phyloP scores from a whole-genome alignment of 2,888 invertebrate species.

The Campaea margaritaria region DNA sequence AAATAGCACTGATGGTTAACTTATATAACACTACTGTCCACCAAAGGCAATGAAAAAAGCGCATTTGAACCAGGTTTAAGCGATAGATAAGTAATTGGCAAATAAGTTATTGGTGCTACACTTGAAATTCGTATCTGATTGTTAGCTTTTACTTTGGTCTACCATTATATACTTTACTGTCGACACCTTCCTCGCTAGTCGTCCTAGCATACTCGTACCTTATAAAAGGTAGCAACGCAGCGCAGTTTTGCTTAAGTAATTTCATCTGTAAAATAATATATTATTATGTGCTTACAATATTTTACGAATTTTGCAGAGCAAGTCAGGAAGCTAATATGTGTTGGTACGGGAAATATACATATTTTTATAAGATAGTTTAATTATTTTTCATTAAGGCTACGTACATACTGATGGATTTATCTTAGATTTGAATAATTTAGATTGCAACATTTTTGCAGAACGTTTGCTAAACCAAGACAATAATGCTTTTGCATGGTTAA shows the following conservation, averaged over 20 bases:
- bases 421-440: neutral
- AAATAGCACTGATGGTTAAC: no score
- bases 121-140: neutral
- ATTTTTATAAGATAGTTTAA: constrained; percentile 30
- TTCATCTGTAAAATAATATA: constrained; percentile 30
- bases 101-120: no score
- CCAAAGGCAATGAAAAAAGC: no score
- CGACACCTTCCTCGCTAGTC: no score
- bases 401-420: neutral
- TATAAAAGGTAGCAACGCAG: neutral
- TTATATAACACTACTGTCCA: no score
- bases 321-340: constrained; percentile 82
- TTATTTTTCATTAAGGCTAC: constrained; percentile 18
- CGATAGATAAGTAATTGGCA: no score
- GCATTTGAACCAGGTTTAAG: no score
- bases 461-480: neutral
- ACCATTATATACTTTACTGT: no score
- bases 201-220: no score
- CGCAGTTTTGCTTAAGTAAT: constrained; percentile 3
- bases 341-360: constrained; percentile 69
- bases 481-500: constrained; percentile 30
- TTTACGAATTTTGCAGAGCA: constrained; percentile 76
- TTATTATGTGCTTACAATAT: constrained; percentile 42
- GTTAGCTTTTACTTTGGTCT: no score
- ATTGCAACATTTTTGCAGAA: neutral